Percentiles rank a stretch among this genome's conserved stretches.
Evolutionary conservation across 37 sponge, comb jelly and placozoan species (phyloP).

Genomic region (Eunapius fragilis): DNA sequence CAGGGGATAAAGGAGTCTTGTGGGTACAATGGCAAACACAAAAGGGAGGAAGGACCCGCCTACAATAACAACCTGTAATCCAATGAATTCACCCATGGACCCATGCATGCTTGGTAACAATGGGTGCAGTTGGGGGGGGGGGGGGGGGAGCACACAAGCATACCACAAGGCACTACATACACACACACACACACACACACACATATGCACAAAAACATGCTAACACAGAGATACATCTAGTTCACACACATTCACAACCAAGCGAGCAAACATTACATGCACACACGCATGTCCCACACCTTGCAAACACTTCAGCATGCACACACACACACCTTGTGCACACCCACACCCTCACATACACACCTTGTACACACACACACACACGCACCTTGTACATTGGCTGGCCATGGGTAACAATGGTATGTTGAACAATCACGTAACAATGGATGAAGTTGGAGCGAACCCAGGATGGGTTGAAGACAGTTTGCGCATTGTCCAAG

Average conservation of each 20-base stretch:
- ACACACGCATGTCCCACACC: not conserved
- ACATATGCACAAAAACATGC: not conserved
- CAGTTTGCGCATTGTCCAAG: conserved; percentile 80
- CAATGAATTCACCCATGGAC: not conserved
- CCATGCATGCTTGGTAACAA: no score
- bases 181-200: not conserved
- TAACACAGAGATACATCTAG: not conserved
- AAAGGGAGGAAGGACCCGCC: not conserved
- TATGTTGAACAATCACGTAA: conserved; percentile 87
- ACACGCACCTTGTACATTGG: conserved; percentile 66
- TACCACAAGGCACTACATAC: not conserved
- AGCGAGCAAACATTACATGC: not conserved
- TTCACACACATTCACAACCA: not conserved
- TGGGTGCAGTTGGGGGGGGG: not conserved
- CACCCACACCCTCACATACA: not conserved
- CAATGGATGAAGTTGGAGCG: conserved; percentile 95
- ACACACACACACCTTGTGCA: conserved; percentile 9
- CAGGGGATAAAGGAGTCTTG: not conserved
- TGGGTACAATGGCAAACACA: not conserved
- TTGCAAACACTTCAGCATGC: not conserved
- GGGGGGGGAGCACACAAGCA: no score
- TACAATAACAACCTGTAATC: not conserved
- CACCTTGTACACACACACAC: no score
- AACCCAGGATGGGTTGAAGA: conserved; percentile 88
- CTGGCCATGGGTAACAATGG: conserved; percentile 59